These are phyloP conservation scores for Nesometra sesokonis DNA, from an alignment of 35 echinoderm and acorn worm genomes.

Conservation along the genomic window DNA sequence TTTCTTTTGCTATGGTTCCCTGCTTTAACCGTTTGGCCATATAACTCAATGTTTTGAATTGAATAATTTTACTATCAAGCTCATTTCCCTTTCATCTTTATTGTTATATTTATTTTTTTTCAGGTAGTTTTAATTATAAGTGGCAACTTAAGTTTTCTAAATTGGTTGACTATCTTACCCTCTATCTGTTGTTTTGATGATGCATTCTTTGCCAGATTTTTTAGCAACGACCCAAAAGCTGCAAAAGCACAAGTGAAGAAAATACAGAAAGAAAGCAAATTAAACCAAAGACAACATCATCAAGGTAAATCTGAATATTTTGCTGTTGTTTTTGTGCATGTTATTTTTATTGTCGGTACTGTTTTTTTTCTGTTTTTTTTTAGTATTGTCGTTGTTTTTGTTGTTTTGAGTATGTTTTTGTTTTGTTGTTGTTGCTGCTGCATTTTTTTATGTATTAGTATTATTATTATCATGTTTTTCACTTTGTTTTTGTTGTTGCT, in stretches of 20 bases:
- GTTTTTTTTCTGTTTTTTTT: background rate
- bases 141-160: slow-evolving; percentile 95
- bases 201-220: slow-evolving; percentile 46
- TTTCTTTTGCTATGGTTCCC: background rate
- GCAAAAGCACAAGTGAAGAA: slow-evolving; percentile 28
- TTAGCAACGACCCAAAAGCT: slow-evolving; percentile 15
- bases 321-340: background rate
- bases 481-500: too few species aligned
- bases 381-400: too few species aligned
- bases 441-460: too few species aligned
- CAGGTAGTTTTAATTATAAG: slow-evolving; percentile 93
- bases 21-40: too few species aligned
- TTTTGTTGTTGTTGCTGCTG: too few species aligned
- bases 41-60: background rate
- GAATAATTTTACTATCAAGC: background rate
- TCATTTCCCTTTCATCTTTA: background rate
- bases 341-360: background rate
- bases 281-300: background rate
- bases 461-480: too few species aligned
- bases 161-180: slow-evolving; percentile 94
- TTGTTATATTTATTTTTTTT: too few species aligned
- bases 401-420: too few species aligned
- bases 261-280: slow-evolving; percentile 54
- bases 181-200: slow-evolving; percentile 84
- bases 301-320: background rate